These are phyloP conservation scores for Pristis pectinata DNA, from an alignment of 2,797 vertebrate species.

Conservation along the genomic window DNA sequence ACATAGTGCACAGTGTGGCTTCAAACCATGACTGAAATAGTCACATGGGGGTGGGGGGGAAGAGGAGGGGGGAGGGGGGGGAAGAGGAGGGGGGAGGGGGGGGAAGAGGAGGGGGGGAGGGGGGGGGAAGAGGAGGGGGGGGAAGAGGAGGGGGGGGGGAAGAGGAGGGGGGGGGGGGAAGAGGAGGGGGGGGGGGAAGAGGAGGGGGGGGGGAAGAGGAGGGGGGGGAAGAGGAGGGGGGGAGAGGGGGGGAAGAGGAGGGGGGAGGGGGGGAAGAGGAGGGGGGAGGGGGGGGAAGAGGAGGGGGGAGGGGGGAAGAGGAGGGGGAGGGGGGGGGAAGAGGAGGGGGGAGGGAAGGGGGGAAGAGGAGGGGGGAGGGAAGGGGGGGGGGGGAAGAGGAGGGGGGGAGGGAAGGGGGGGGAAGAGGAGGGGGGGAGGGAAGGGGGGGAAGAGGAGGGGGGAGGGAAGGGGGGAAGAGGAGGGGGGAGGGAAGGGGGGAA, in stretches of 20 bases:
- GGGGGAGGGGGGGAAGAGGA: neutral
- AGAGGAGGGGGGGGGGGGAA: too few species aligned
- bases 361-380: neutral
- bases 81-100: too few species aligned
- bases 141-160: neutral
- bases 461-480: too few species aligned
- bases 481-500: too few species aligned
- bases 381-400: accelerated
- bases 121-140: too few species aligned
- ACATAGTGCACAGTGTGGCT: too few species aligned
- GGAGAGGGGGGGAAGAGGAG: neutral
- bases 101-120: too few species aligned
- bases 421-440: accelerated
- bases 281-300: accelerated
- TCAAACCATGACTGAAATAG: too few species aligned
- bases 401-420: accelerated
- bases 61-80: too few species aligned
- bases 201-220: too few species aligned
- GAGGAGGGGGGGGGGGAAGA: accelerated
- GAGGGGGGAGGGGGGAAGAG: neutral
- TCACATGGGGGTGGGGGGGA: neutral
- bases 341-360: accelerated
- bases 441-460: accelerated
- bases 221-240: too few species aligned
- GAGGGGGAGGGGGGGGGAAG: accelerated